phyloP scores from a whole-genome alignment of 2,113 vertebrate genomes.

The Pseudonaja textilis region DNA sequence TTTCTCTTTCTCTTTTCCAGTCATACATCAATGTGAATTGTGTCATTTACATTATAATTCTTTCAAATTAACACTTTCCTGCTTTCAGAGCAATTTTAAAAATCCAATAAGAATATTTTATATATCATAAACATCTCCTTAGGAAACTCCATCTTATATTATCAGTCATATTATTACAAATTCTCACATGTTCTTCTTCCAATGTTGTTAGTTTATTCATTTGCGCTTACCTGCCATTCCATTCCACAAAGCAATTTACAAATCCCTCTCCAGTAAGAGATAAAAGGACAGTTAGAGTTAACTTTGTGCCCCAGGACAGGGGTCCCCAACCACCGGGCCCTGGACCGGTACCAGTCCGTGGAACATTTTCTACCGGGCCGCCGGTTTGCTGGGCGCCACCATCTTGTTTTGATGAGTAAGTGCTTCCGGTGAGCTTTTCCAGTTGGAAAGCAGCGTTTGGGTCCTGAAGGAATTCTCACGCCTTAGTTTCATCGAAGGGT shows the following conservation, averaged over 20 bases:
- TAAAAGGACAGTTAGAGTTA: not conserved
- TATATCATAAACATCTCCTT: not conserved
- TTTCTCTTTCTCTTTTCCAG: not conserved
- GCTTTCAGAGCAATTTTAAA: not conserved
- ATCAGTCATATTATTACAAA: not conserved
- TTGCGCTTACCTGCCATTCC: not conserved
- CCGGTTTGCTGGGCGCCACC: too few relatives aligned
- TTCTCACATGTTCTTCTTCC: not conserved
- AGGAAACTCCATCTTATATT: not conserved
- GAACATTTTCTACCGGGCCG: too few relatives aligned
- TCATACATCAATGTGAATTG: not conserved
- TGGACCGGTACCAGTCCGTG: too few relatives aligned
- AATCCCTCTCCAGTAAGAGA: not conserved
- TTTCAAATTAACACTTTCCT: not conserved
- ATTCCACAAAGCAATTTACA: not conserved
- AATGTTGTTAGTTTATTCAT: not conserved
- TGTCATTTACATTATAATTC: not conserved
- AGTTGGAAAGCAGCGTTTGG: too few relatives aligned
- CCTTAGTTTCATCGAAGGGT: too few relatives aligned
- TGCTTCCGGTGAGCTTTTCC: too few relatives aligned
- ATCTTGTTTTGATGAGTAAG: too few relatives aligned
- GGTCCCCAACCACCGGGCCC: too few relatives aligned
- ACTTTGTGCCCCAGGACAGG: not conserved
- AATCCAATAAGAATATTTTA: not conserved
- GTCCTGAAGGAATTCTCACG: too few relatives aligned